Percentiles rank a stretch among this genome's conserved stretches.
phyloP scores from a whole-genome alignment of 2,113 vertebrate species.

The Xyliphius kryptos region DNA sequence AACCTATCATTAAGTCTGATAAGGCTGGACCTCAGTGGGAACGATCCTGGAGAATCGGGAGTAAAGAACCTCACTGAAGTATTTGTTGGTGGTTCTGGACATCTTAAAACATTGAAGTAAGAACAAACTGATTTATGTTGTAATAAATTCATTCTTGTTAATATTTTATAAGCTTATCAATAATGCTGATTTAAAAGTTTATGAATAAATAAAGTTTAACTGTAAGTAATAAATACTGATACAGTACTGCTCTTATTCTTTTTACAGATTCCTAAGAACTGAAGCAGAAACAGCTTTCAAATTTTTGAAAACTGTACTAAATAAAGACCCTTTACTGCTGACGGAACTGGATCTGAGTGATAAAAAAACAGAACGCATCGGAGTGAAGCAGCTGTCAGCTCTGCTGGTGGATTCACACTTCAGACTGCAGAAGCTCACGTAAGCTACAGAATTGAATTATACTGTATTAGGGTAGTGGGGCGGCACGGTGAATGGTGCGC shows the following conservation, averaged over 20 bases:
- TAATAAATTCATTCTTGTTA: too few relatives aligned
- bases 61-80: too few relatives aligned
- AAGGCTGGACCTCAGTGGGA: too few relatives aligned
- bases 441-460: background rate
- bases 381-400: background rate
- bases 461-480: too few relatives aligned
- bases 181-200: background rate
- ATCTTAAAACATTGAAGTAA: too few relatives aligned
- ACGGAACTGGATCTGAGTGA: background rate
- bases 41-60: too few relatives aligned
- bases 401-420: background rate
- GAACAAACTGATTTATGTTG: too few relatives aligned
- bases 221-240: background rate
- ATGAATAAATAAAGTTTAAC: background rate
- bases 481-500: too few relatives aligned
- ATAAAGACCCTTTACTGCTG: background rate
- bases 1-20: too few relatives aligned
- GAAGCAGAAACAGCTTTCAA: background rate
- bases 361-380: background rate
- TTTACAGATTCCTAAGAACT: background rate
- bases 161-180: too few relatives aligned
- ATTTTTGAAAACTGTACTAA: background rate
- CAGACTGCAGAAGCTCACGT: constrained; percentile 3
- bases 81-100: too few relatives aligned
- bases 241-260: background rate